Evolutionary conservation across 2,888 invertebrate species (phyloP).

Genomic region (Xylophagus ater): DNA sequence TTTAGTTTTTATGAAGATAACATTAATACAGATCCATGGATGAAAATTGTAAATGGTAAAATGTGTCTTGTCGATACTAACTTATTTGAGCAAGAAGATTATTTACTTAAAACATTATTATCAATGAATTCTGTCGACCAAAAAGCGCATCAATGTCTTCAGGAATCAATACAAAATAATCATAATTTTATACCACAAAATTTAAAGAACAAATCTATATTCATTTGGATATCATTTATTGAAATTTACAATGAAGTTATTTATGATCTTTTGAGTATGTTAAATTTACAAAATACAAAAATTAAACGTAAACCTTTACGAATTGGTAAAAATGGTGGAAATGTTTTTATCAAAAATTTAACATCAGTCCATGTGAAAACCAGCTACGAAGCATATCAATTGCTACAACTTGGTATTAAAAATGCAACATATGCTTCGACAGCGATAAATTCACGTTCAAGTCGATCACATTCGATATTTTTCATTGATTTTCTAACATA

Average conservation of each 20-base stretch:
- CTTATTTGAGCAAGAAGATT: conserved; percentile 23
- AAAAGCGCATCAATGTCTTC: neutral
- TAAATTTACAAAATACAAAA: conserved; percentile 30
- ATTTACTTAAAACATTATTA: conserved; percentile 8
- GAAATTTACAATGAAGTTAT: conserved; percentile 87
- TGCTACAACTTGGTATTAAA: no score
- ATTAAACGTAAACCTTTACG: no score
- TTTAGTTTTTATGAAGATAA: conserved; percentile 19
- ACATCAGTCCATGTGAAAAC: conserved; percentile 41
- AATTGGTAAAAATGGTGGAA: conserved; percentile 36
- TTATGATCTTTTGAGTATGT: conserved; percentile 66
- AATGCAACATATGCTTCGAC: conserved; percentile 60
- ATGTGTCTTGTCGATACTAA: conserved; percentile 24
- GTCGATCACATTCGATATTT: conserved; percentile 82
- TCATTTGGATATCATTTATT: conserved; percentile 73
- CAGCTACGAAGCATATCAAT: no score
- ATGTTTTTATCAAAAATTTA: conserved; percentile 40
- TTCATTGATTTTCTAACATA: conserved; percentile 59
- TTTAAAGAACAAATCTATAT: conserved; percentile 29
- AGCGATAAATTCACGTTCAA: conserved; percentile 67
- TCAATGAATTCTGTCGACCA: neutral
- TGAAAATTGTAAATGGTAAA: conserved; percentile 29
- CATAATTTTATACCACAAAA: conserved; percentile 18
- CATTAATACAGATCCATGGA: conserved; percentile 19
- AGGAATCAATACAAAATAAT: neutral